Conservation (phyloP, 1,140 invertebrate genomes). For the Panagrolaimus sp. region DNA sequence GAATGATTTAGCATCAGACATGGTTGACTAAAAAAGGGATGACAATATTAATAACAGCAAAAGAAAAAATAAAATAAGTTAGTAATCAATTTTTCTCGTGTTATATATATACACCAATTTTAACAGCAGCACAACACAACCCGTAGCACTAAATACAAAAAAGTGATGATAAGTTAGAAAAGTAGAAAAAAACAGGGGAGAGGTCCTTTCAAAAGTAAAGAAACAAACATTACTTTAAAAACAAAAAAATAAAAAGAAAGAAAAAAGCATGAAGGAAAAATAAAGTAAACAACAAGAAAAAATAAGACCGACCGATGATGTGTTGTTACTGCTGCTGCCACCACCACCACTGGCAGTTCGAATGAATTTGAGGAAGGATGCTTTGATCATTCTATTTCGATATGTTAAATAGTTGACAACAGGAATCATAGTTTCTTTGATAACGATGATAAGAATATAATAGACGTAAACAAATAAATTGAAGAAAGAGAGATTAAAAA, state of each 20-base stretch:
- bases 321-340: too few relatives aligned
- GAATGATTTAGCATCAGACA: slow-evolving; percentile 15
- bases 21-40: background rate
- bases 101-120: too few relatives aligned
- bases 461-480: background rate
- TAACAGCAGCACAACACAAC: too few relatives aligned
- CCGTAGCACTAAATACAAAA: too few relatives aligned
- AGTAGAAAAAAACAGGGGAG: too few relatives aligned
- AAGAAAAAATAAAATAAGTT: background rate
- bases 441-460: background rate
- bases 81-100: background rate
- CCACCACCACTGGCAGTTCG: background rate
- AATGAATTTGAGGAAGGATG: background rate
- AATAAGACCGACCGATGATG: background rate
- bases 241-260: background rate
- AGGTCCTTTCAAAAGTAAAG: background rate
- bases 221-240: background rate
- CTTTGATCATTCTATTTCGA: background rate
- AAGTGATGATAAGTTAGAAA: too few relatives aligned
- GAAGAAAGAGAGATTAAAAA: background rate
- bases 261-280: background rate
- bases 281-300: background rate
- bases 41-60: too few relatives aligned
- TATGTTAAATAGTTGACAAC: background rate
- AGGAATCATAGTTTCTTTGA: background rate